Conservation (phyloP, 2,113 vertebrate genomes). For the Todiramphus chloris region DNA sequence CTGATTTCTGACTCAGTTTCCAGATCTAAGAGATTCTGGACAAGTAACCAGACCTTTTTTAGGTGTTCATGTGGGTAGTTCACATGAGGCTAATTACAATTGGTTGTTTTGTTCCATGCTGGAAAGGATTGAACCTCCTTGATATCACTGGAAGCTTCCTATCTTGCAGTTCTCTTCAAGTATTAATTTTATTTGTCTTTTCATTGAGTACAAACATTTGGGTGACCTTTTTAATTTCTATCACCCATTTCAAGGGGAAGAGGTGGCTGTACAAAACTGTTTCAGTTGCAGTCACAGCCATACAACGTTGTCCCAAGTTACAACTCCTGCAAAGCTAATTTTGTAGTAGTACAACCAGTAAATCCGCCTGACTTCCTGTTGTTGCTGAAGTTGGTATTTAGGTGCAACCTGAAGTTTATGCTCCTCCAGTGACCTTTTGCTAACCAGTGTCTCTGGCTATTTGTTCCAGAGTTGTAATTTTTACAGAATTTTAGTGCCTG, state of each 20-base stretch:
- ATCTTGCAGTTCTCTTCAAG: not conserved
- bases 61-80: not conserved
- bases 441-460: not conserved
- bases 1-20: not conserved
- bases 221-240: not conserved
- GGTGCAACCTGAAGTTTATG: not conserved
- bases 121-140: not conserved
- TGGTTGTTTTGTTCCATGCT: not conserved
- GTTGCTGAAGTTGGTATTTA: not conserved
- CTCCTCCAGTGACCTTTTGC: not conserved
- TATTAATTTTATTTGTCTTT: not conserved
- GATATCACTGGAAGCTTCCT: not conserved
- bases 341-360: not conserved
- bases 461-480: not conserved
- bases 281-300: not conserved
- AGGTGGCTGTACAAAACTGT: not conserved
- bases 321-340: not conserved
- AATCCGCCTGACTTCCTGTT: not conserved
- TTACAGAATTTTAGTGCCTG: not conserved
- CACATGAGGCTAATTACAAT: not conserved
- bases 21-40: not conserved
- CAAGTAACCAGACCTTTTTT: not conserved
- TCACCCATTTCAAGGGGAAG: not conserved
- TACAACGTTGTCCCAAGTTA: not conserved
- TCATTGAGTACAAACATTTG: not conserved